Evolutionary conservation across 1,140 invertebrate genomes (phyloP), one percentile per base, ranked within the genome.

Genomic region (Cyphomyrmex costatus): DNA sequence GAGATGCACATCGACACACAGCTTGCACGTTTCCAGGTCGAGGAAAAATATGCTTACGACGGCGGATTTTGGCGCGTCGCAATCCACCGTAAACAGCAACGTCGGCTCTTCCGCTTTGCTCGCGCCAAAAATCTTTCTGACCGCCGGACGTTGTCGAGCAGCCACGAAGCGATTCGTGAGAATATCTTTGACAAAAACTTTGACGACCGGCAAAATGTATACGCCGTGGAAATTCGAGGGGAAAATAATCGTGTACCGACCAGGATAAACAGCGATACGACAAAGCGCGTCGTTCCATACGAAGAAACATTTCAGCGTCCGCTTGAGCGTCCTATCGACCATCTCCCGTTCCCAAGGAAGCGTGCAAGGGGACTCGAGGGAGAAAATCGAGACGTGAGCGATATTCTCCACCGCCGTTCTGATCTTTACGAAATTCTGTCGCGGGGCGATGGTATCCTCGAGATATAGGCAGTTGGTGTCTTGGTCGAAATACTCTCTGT

Each of bases 381-480:
- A 51, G 42, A 51, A 19, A n/a, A 27, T 30, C 36, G 53, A 30
- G 24, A 49, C n/a, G 27, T n/a, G 53, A 51, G 77, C 30, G 33
- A 66, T 53, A 68, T 66, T 16, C 8, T 30, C 24, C 30, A 27
- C n/a, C 24, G 46, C 30, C 46, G 21, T 79, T 24, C n/a, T n/a
- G 42, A 51, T 19, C 36, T 16, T 6, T 33, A 79, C 19, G 51
- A 46, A 66, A 46, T 61, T 79, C 42, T 14, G 74, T 65, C 60
- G 33, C 36, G 65, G 19, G 7, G 7, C n/a, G 82, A 78, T 85
- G 46, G 21, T 78, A 66, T 53, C 61, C 73, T 85, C 30, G 60
- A 85, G 49, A 53, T 77, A 61, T 85, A 76, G 82, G 82, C 82
- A 85, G 82, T 85, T 78, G 73, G 46, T 85, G 46, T 78, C 60